A percentile compares a stretch with the other conserved stretches of the same genome.
phyloP scores from a whole-genome alignment of 2,113 vertebrate species.

The Columbina picui region DNA sequence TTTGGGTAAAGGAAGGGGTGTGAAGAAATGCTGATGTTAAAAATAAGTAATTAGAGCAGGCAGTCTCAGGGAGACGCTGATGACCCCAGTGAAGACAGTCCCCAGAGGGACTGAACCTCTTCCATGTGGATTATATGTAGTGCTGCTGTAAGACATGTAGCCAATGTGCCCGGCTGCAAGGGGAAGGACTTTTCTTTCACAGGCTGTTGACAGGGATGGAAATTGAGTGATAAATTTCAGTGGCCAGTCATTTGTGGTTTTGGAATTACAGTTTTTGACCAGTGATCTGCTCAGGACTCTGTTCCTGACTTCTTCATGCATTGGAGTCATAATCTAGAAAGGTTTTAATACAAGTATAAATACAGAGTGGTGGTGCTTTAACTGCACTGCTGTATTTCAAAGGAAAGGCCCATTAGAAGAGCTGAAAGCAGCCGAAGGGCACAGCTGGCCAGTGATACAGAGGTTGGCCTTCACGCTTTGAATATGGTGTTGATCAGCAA shows the following conservation, averaged over 20 bases:
- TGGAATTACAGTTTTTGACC: background rate
- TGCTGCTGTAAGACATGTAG: background rate
- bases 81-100: background rate
- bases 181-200: background rate
- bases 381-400: accelerated
- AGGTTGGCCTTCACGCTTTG: background rate
- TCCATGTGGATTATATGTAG: accelerated
- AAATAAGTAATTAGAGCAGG: background rate
- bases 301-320: background rate
- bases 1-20: background rate
- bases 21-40: background rate
- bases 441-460: background rate
- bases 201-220: background rate
- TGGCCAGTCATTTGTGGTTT: background rate
- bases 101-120: background rate
- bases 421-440: background rate
- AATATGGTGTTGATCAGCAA: background rate
- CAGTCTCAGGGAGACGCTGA: background rate
- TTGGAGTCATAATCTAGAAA: background rate
- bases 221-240: background rate
- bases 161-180: no score
- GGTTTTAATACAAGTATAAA: background rate
- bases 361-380: background rate
- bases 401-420: background rate
- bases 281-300: background rate